Base-by-base conservation (phyloP, 2,797 vertebrate species). In the Phrynocephalus guinanensis region DNA sequence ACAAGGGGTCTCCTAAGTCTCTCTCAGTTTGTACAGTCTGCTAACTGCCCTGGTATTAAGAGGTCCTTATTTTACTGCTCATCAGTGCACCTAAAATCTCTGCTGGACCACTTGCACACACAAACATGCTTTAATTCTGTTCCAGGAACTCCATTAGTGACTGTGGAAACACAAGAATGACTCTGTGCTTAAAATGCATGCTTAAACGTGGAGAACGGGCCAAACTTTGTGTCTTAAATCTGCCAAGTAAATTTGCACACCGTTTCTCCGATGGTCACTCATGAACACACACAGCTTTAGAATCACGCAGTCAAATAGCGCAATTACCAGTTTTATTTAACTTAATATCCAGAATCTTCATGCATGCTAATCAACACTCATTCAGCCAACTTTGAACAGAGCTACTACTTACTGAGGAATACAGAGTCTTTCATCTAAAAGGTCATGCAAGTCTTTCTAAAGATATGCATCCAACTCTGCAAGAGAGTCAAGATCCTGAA, bases 91-190 rank as follows among this genome's bases (percentile, higher is more conserved):
- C 77, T 75, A 87, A 70, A 75, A 92, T 77, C 80, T 93, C 80
- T 85, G 84, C 67, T 76, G 72, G 86, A 86, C 87, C 70, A 28
- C 26, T 71, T 0, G 11, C n/a, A 18, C 67, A 73, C 82, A 80
- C 15, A 71, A 79, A 52, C 77, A 56, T 63, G 68, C 60, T 77
- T 90, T 84, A 88, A 87, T 88, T 92, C 86, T 13, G 90, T 68
- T 56, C 44, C 83, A 86, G 77, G 70, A 87, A 88, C 91, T 91
- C 90, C 86, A 93, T 93, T 91, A 91, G 86, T 77, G 83, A 0
- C 0, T 84, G 83, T 68, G 30, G 77, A 88, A 91, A 87, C 16
- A 78, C 0, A 1, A 91, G 68, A 3, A 67, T 91, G 77, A 81
- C 68, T 80, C 80, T 60, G 87, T 50, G 77, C 85, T 91, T 75